Percentiles rank a stretch among this genome's conserved stretches.
Conservation (phyloP, 92 coral and sea anemone genomes). For the Pocillopora grandis region DNA sequence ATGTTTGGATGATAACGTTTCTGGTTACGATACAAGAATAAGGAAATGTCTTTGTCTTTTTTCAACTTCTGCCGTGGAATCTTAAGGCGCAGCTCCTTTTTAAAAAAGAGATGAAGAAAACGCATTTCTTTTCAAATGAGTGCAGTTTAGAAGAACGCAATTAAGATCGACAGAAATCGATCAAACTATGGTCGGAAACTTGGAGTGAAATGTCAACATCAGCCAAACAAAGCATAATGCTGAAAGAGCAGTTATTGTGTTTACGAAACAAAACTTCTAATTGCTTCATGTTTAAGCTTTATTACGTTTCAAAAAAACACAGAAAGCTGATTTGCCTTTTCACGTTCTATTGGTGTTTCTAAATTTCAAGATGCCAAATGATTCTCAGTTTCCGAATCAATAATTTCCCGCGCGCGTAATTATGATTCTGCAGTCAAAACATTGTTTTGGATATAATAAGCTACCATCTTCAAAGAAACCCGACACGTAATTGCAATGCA, state of each 20-base stretch:
- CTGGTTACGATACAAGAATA: too few relatives aligned
- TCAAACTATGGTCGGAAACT: not conserved
- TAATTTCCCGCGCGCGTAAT: too few relatives aligned
- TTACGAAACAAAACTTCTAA: slow-evolving; percentile 6
- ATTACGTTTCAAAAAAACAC: not conserved
- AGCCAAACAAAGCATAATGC: not conserved
- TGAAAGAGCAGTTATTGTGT: not conserved
- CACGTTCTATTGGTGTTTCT: too few relatives aligned
- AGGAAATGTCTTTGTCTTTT: too few relatives aligned
- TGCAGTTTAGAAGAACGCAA: not conserved
- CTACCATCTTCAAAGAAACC: not conserved
- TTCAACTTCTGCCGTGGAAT: too few relatives aligned
- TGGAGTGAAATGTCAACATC: slow-evolving; percentile 13
- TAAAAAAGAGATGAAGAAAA: not conserved
- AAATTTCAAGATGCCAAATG: too few relatives aligned
- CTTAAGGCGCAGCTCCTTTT: too few relatives aligned
- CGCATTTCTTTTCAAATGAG: slow-evolving; percentile 7
- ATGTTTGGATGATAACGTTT: too few relatives aligned
- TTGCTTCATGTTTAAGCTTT: slow-evolving; percentile 11
- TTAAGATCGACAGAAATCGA: slow-evolving; percentile 15
- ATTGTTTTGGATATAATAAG: too few relatives aligned
- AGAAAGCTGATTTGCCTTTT: too few relatives aligned
- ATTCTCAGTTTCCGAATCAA: too few relatives aligned
- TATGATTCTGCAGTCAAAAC: too few relatives aligned
- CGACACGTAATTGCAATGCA: not conserved